Base-by-base conservation (phyloP, 2,888 invertebrate species). In the Mesorhabditis belari region DNA sequence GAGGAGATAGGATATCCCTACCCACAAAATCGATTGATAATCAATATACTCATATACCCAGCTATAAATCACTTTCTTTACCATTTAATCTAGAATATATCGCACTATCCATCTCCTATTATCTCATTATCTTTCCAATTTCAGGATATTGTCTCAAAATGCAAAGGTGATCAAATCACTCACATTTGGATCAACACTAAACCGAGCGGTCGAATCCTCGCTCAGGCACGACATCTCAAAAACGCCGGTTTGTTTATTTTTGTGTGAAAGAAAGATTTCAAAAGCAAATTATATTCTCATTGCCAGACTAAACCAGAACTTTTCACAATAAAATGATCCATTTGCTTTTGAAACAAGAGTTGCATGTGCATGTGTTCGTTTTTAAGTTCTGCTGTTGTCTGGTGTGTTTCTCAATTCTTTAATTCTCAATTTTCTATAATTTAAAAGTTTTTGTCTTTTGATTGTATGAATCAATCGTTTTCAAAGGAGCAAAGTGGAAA, bases 121-220 rank as follows among this genome's bases (percentile, higher is more conserved):
- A 51, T 19, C 44, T 26, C 26, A 6, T 3, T 44, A 73, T 6
- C 44, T 29, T 49, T 23, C 23, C 26, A 25, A 12, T 63, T 82
- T 29, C 75, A 81, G 75, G 80, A 81, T 54, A 76, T 84, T 57
- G 82, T 83, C 5, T 81, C 82, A 53, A 83, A 83, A 74, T 83
- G 83, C 68, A 77, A 79, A 56, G 67, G 63, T 49, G 79, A 80
- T 63, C 64, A 73, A 35, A 72, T 80, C 60, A 80, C 80, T 1
- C 80, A 80, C 66, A 76, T 80, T 49, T 82, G 85, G 85, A 79
- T 85, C 70, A 84, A 85, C 63, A 77, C 85, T 62, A 82, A 82
- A 61, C 85, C 85, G 0, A 75, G 79, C 57, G 85, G 85, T 52
- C 76, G 84, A 57, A 74, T 85, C 58, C 80, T 84, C 61, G 81